Conservation (phyloP, 2,888 invertebrate genomes). For the Morpho deidamia region DNA sequence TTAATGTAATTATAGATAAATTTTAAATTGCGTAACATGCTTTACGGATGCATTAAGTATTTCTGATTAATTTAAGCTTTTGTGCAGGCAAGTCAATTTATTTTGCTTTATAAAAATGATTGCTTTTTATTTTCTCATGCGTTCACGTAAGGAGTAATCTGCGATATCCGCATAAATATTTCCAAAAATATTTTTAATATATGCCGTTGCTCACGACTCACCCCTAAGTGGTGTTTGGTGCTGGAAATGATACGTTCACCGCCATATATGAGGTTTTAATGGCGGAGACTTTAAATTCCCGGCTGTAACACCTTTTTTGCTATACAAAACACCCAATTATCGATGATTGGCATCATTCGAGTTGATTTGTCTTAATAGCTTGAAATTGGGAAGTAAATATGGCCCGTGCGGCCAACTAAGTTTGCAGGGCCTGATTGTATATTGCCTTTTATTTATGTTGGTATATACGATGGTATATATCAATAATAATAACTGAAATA, state of each 20-base stretch:
- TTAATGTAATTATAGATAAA: too few species aligned
- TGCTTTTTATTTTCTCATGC: too few species aligned
- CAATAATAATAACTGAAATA: too few species aligned
- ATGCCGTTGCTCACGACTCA: slow-evolving; percentile 14
- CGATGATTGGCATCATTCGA: slow-evolving; percentile 57
- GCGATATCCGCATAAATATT: too few species aligned
- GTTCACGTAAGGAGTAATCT: too few species aligned
- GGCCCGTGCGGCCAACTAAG: slow-evolving; percentile 45
- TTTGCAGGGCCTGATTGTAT: slow-evolving; percentile 1
- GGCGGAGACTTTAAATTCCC: slow-evolving; percentile 35
- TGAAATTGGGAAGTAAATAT: slow-evolving; percentile 59
- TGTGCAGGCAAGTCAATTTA: too few species aligned
- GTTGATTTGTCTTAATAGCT: slow-evolving; percentile 68
- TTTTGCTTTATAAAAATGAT: too few species aligned
- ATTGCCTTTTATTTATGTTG: slow-evolving; percentile 30
- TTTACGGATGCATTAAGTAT: too few species aligned
- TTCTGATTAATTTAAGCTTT: too few species aligned
- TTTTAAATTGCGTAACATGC: too few species aligned
- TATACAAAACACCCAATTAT: slow-evolving; percentile 63
- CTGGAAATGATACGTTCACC: slow-evolving; percentile 46
- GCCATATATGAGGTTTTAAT: slow-evolving; percentile 49
- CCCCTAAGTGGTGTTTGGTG: slow-evolving; percentile 46
- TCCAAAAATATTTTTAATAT: slow-evolving; percentile 2
- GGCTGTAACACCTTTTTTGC: slow-evolving; percentile 68
- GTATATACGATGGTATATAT: too few species aligned